phyloP scores from a whole-genome alignment of 2,797 vertebrate species.

The Chiroxiphia lanceolata region DNA sequence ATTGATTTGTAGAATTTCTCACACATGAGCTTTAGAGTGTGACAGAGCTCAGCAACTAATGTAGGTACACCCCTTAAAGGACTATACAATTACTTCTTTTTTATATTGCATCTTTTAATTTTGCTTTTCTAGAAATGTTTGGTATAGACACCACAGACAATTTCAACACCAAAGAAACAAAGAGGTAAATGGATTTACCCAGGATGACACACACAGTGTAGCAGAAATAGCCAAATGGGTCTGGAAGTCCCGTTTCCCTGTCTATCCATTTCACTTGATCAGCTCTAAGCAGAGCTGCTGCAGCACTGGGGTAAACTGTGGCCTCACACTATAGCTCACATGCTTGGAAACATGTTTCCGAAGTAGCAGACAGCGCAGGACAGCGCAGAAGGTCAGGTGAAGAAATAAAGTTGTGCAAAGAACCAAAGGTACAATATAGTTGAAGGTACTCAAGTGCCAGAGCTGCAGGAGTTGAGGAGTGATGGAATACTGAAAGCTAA shows the following conservation, averaged over 20 bases:
- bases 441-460: background rate
- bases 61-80: background rate
- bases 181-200: background rate
- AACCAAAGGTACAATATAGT: background rate
- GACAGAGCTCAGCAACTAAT: background rate
- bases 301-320: background rate
- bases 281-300: background rate
- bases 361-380: background rate
- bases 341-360: background rate
- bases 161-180: background rate
- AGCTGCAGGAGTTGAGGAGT: background rate
- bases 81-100: background rate
- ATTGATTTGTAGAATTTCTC: slow-evolving; percentile 42
- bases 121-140: background rate
- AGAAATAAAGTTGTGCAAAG: background rate
- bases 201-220: background rate
- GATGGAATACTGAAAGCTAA: slow-evolving; percentile 3
- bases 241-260: background rate
- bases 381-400: background rate
- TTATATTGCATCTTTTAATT: background rate
- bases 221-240: background rate
- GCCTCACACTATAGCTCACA: background rate
- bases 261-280: background rate
- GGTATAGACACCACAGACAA: background rate
- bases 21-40: background rate